Base-by-base conservation (phyloP, 2,113 vertebrate species). In the Malaclemys terrapin region DNA sequence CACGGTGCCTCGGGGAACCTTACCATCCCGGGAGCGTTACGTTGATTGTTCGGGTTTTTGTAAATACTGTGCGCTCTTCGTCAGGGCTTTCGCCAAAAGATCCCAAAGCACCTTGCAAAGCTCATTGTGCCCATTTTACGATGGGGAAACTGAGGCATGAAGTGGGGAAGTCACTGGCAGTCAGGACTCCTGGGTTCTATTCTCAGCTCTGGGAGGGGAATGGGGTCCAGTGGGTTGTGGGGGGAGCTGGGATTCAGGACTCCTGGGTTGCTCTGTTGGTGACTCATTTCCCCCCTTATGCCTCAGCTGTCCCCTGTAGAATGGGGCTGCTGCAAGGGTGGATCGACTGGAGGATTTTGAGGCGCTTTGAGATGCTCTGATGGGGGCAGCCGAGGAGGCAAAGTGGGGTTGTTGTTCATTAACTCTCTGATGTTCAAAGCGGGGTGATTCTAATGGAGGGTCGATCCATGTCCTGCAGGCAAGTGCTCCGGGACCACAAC, bases 401-500 rank as follows among this genome's bases (percentile, higher is more conserved):
- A 8, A n/a, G 35, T 35, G 14, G 13, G 4, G 31, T 3, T 31
- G 29, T 20, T n/a, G 16, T 62, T 62, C 5, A 5, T n/a, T 62
- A 31, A 62, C 59, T 31, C 59, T 35, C 62, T 17, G 62, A 35
- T n/a, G 31, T 17, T 65, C 31, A 12, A 65, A 69, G 62, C 4
- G 35, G 35, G 31, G 14, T 19, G 62, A n/a, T n/a, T 9, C 62
- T n/a, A n/a, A 69, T 2, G 31, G 0, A 1, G 10, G 10, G 3
- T 31, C 22, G 6, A 35, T 5, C 1, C 38, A 5, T 72, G n/a
- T 95, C 94, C 83, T 7, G 0, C 96, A 99, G 99, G 97, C 99
- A 99, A 98, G 98, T 99, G 93, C 98, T 99, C 6, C 98, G 99
- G 80, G 99, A 99, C 95, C 99, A 99, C 98, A 99, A 98, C 98